Evolutionary conservation across 2,797 vertebrate genomes (phyloP).

Genomic region (Enteromius treurensis): DNA sequence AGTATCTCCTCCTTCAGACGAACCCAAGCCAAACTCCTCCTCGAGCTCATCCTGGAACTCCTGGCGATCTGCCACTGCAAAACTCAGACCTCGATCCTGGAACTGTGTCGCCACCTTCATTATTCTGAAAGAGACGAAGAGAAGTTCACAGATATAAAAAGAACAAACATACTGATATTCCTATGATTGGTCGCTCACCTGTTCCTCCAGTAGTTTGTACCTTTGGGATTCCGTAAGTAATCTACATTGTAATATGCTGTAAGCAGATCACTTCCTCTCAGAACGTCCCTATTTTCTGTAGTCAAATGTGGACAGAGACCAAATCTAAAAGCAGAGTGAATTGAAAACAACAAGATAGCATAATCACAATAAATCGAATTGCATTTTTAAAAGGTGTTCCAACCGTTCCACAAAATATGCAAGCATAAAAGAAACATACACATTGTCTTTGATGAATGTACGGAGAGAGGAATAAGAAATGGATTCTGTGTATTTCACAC

Average conservation of each 20-base stretch:
- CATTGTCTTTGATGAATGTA: conserved; percentile 63
- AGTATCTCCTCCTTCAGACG: conserved; percentile 53
- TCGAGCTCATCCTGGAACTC: conserved; percentile 67
- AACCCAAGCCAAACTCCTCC: conserved; percentile 65
- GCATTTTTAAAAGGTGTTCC: background rate
- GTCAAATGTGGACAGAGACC: conserved; percentile 68
- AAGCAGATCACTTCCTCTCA: conserved; percentile 62
- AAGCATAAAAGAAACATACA: conserved; percentile 53
- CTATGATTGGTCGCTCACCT: conserved; percentile 51
- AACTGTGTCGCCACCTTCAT: conserved; percentile 68
- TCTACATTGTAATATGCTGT: conserved; percentile 64
- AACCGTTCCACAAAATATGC: background rate
- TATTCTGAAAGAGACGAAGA: conserved; percentile 54
- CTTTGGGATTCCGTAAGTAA: conserved; percentile 65
- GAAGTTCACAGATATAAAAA: background rate
- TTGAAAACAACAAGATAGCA: background rate
- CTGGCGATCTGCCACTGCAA: conserved; percentile 61
- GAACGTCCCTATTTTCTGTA: conserved; percentile 58
- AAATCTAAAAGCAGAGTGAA: conserved; percentile 52
- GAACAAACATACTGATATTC: background rate
- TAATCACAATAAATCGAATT: conserved; percentile 8
- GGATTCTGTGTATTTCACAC: conserved; percentile 49
- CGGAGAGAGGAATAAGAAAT: conserved; percentile 56
- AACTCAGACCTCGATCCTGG: conserved; percentile 60
- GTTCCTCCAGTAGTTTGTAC: conserved; percentile 71